Base-by-base conservation (phyloP, 2,888 invertebrate species). In the Eilema griseolum region DNA sequence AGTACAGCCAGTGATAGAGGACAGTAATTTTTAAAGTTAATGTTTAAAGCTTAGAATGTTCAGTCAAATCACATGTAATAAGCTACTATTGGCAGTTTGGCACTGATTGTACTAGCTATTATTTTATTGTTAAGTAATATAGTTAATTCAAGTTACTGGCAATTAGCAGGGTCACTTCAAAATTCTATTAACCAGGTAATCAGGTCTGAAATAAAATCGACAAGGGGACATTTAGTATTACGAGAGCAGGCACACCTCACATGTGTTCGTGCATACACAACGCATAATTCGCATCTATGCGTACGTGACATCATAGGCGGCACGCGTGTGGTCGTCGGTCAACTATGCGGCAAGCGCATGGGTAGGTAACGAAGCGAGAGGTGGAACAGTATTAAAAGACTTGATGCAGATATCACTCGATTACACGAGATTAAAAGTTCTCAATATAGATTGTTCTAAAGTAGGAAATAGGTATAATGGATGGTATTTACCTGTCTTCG, bases 401-500 rank as follows among this genome's bases (percentile, higher is more conserved):
- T 52, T n/a, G n/a, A 52, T n/a, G 52, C n/a, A 20, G n/a, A 52
- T 52, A 20, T n/a, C n/a, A 52, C n/a, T n/a, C n/a, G n/a, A n/a
- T n/a, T 16, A 1, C 16, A 10, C 8, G n/a, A n/a, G 52, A 41
- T 3, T 5, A 37, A 37, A 11, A 46, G 14, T 11, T 37, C 33
- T 37, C 33, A 37, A 33, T 8, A 33, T 33, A 37, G 33, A 11
- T 37, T 12, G 33, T 12, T 37, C 33, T 37, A 11, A 1, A 37
- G 33, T 37, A 5, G 24, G 59, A 16, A 28, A 26, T 11, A 33
- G 28, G 26, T 46, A 4, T 14, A 28, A 28, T 26, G 28, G 5
- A n/a, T 28, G 24, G 4, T 41, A 82, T 81, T 90, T 90, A 95
- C 94, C 92, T 90, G 71, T 94, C 94, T 73, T 94, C 94, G 56